phyloP scores from a whole-genome alignment of 2,888 invertebrate genomes.

The Amblyjoppa proteus region DNA sequence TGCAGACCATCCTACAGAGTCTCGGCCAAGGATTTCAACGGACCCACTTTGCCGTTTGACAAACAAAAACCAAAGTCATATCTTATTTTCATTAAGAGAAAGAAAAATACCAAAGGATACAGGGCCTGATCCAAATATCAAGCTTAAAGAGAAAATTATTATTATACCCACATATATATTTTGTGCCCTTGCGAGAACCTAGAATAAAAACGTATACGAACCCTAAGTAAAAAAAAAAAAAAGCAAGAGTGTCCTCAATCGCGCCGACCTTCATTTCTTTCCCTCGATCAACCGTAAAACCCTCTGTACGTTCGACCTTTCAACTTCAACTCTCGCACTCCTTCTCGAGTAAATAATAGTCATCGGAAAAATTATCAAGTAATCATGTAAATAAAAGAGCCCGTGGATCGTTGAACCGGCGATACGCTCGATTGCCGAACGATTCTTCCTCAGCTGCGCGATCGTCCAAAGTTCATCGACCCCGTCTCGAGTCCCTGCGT shows the following conservation, averaged over 20 bases:
- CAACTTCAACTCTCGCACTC: not conserved
- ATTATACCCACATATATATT: slow-evolving; percentile 35
- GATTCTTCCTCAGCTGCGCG: slow-evolving; percentile 1
- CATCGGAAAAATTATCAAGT: slow-evolving; percentile 23
- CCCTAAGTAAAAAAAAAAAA: not conserved
- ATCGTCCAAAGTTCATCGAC: not conserved
- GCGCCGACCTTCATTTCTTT: slow-evolving; percentile 30
- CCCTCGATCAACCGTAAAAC: slow-evolving; percentile 1
- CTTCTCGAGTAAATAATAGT: slow-evolving; percentile 8
- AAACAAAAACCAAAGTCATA: not conserved
- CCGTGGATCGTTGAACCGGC: slow-evolving; percentile 1
- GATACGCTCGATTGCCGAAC: slow-evolving; percentile 43
- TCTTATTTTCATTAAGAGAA: slow-evolving; percentile 25
- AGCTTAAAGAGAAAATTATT: not conserved
- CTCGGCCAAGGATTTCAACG: slow-evolving; percentile 86
- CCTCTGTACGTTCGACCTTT: not conserved
- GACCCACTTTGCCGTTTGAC: slow-evolving; percentile 86
- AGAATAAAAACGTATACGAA: slow-evolving; percentile 31
- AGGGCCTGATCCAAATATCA: slow-evolving; percentile 35
- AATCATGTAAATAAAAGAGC: slow-evolving; percentile 26
- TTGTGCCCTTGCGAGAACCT: slow-evolving; percentile 19
- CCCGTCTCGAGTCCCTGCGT: not conserved
- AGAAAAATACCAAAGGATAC: slow-evolving; percentile 21
- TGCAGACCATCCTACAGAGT: slow-evolving; percentile 85
- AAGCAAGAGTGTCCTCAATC: not conserved